phyloP scores from a whole-genome alignment of 2,888 invertebrate genomes.

The Litoditis marina region DNA sequence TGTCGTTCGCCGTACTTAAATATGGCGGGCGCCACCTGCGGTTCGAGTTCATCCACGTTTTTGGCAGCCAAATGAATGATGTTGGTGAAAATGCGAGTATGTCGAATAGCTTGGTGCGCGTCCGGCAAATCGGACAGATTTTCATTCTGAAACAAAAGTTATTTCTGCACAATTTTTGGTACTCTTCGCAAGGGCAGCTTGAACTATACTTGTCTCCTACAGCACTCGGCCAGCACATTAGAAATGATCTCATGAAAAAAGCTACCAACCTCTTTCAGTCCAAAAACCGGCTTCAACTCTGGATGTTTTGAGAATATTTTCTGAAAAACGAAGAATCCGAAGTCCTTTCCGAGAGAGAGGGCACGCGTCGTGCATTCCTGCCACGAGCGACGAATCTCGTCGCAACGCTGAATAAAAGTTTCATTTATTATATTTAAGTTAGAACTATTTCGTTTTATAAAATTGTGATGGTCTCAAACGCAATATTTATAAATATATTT shows the following conservation, averaged over 20 bases:
- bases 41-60: slow-evolving; percentile 51
- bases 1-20: slow-evolving; percentile 54
- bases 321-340: slow-evolving; percentile 44
- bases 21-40: slow-evolving; percentile 49
- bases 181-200: too few relatives aligned
- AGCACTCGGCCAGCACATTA: too few relatives aligned
- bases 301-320: slow-evolving; percentile 44
- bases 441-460: not conserved
- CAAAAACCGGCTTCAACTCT: slow-evolving; percentile 28
- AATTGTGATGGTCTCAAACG: too few relatives aligned
- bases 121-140: slow-evolving; percentile 27
- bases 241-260: too few relatives aligned
- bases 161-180: too few relatives aligned
- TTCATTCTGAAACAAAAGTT: slow-evolving; percentile 20
- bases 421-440: slow-evolving; percentile 8
- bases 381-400: slow-evolving; percentile 26
- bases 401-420: slow-evolving; percentile 24
- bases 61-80: slow-evolving; percentile 49
- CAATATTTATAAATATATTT: too few relatives aligned
- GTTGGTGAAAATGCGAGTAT: slow-evolving; percentile 46
- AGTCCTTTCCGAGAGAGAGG: slow-evolving; percentile 11
- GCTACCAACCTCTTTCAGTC: slow-evolving; percentile 15
- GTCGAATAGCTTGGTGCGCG: slow-evolving; percentile 35
- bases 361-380: slow-evolving; percentile 25
- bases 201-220: too few relatives aligned